phyloP scores from a whole-genome alignment of 1,140 invertebrate genomes.

The Lanistes nyassanus region DNA sequence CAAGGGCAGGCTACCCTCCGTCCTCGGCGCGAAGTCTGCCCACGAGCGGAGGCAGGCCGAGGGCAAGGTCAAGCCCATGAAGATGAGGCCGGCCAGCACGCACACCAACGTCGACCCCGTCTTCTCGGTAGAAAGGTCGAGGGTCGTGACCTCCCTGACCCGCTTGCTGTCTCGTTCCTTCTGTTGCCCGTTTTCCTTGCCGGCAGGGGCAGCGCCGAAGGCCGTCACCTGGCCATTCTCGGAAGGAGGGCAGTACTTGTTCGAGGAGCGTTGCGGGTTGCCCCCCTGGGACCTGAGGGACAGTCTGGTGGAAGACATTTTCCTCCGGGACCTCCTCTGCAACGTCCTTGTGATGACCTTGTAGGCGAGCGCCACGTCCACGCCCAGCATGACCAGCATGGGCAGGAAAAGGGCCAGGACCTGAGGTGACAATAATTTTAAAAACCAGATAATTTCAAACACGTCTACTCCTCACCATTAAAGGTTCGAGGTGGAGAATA shows the following conservation, averaged over 20 bases:
- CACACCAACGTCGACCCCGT: neutral
- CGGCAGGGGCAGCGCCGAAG: neutral
- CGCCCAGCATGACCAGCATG: constrained; percentile 14
- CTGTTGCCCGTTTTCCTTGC: neutral
- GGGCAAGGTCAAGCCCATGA: constrained; percentile 15
- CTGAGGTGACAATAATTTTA: neutral
- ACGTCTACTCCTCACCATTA: neutral
- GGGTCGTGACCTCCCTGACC: neutral
- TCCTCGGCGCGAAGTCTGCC: constrained; percentile 4
- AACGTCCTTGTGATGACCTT: neutral
- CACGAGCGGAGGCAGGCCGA: constrained; percentile 8
- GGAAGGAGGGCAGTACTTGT: constrained; percentile 4
- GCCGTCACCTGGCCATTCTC: constrained; percentile 14
- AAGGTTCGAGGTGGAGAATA: no score
- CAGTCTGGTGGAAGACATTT: no score
- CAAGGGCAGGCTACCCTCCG: neutral
- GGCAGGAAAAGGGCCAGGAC: constrained; percentile 14
- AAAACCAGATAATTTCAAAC: neutral
- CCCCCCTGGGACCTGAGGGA: no score
- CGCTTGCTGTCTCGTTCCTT: neutral
- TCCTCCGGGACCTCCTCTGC: neutral
- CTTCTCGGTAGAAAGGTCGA: constrained; percentile 1
- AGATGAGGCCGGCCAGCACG: constrained; percentile 6
- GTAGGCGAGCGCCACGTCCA: constrained; percentile 7
- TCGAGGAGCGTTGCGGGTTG: neutral